phyloP scores from a whole-genome alignment of 1,140 invertebrate genomes.

The Plectus sambesii region DNA sequence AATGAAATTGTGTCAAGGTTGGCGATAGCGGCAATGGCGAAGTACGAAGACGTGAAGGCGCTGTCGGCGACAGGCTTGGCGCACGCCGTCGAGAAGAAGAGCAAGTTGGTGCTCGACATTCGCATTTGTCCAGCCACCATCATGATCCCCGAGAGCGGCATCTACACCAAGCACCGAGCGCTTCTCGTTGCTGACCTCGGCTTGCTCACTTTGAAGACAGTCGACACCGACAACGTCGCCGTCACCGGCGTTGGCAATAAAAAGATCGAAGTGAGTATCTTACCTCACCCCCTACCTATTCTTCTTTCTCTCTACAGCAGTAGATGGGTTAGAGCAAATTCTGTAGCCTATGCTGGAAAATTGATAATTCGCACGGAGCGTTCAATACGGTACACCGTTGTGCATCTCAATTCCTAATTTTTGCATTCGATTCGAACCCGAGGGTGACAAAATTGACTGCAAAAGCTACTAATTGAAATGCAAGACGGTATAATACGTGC shows the following conservation, averaged over 20 bases:
- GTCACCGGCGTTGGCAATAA: constrained; percentile 26
- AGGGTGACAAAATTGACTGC: no score
- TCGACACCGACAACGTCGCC: constrained; percentile 48
- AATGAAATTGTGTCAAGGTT: no score
- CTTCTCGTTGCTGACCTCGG: constrained; percentile 72
- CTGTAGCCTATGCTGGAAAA: no score
- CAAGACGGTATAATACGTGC: no score
- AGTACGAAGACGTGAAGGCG: constrained; percentile 73
- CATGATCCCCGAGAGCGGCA: constrained; percentile 71
- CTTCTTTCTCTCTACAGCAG: constrained; percentile 27
- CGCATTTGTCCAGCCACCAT: constrained; percentile 74
- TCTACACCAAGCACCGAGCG: constrained; percentile 55
- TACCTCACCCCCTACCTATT: constrained; percentile 2
- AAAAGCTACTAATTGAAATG: no score
- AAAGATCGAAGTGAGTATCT: constrained; percentile 15
- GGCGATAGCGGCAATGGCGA: constrained; percentile 67
- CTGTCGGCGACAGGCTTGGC: constrained; percentile 78
- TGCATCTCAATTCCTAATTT: no score
- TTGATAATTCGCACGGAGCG: no score
- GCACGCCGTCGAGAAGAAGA: constrained; percentile 74
- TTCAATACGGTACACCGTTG: no score
- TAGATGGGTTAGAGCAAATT: no score
- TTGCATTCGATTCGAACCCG: no score
- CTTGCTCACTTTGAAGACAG: constrained; percentile 60
- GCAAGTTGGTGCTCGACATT: constrained; percentile 70